Evolutionary conservation across 2,113 vertebrate species (phyloP), one percentile per base, ranked within the genome.

Genomic region (Eulemur macaco): DNA sequence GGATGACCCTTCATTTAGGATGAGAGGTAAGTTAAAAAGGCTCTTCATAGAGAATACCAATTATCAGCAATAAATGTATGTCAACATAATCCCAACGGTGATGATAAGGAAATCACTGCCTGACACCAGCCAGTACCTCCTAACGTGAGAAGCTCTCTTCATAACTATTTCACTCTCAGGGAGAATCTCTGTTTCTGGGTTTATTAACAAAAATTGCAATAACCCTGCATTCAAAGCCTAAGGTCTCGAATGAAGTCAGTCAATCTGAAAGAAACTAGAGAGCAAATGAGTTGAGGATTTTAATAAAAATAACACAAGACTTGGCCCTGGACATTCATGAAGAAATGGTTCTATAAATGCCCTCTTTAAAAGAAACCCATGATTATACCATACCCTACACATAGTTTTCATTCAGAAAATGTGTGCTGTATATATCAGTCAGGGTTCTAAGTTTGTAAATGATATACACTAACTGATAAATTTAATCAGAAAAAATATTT

Each of bases 1-100:
- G 15, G n/a, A 6, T 29, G 18, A 80, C 37, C 85, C 76, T 88
- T 80, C n/a, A 68, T 80, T 81, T 2, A 1, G 56, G 64, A 74
- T 29, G 60, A 93, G 56, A 86, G 96, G 31, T 31, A 60, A 85
- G 31, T 76, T 78, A 81, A 95, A 94, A 23, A 74, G 74, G 31
- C 27, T 89, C 56, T 78, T 89, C 83, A 77, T 0, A 58, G 21
- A 95, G 37, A 96, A 91, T 17, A 17, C 31, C 14, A 23, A 86
- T 58, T 23, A 80, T 69, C 83, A 89, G 86, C 50, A 78, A 86
- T 63, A 96, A 87, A 84, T 2, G 18, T 17, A 89, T 5, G 21
- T 27, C 45, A 4, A 58, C 25, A 68, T 80, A 88, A 64, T 42
- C 37, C 29, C 13, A 71, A 63, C 11, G 8, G 2, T 71, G 56